Evolutionary conservation across 2,797 vertebrate species (phyloP).

Genomic region (Spinus olivaceus): DNA sequence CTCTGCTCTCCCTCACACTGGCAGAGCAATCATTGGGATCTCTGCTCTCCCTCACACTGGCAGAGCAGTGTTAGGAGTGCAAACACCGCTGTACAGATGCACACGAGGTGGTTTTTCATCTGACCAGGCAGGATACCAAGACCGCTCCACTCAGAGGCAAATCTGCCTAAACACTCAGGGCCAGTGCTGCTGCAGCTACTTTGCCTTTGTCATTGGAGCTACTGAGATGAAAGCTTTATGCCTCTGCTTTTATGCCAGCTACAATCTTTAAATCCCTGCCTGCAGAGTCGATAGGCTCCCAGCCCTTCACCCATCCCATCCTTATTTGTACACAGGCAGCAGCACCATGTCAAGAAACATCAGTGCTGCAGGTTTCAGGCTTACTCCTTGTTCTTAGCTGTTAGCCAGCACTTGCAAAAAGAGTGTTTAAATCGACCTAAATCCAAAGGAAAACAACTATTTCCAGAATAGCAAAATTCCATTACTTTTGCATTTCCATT

Average conservation of each 20-base stretch:
- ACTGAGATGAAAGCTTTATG: not conserved
- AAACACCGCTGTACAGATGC: rapidly evolving
- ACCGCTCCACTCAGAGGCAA: rapidly evolving
- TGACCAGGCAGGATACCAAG: not conserved
- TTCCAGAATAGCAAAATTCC: not conserved
- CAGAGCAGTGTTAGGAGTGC: not conserved
- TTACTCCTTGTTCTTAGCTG: not conserved
- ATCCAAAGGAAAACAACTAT: not conserved
- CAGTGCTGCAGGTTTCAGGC: not conserved
- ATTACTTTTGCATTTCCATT: not conserved
- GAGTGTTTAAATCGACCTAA: not conserved
- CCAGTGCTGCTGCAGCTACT: not conserved
- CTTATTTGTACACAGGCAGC: not conserved
- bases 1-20: not conserved
- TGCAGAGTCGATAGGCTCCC: not conserved
- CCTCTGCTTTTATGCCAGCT: not conserved
- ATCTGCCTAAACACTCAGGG: not conserved
- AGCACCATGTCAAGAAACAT: not conserved
- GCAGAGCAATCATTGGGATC: not conserved
- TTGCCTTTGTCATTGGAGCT: not conserved
- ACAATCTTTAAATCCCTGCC: not conserved
- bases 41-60: not conserved
- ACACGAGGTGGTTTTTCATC: not conserved
- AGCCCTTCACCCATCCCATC: rapidly evolving
- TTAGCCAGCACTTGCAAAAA: not conserved